Evolutionary conservation across 2,113 vertebrate species (phyloP), one percentile per base, ranked within the genome.

Genomic region (Prietella phreatophila): DNA sequence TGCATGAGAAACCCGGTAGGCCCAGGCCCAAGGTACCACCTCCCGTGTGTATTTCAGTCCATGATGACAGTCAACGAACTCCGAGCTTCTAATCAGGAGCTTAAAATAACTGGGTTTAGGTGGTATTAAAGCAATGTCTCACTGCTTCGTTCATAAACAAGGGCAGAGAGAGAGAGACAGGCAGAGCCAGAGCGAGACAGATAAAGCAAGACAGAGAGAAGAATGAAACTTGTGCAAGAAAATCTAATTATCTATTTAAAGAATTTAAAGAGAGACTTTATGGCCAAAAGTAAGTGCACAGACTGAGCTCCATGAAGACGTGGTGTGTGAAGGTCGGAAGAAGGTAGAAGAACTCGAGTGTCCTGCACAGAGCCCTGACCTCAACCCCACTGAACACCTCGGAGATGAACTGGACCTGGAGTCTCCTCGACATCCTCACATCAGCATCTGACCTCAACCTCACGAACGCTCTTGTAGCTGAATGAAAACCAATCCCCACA

Each of bases 91-190:
- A 84, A 84, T 89, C 86, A 71, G 22, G 65, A 58, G 85, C 90
- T 85, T 87, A 88, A 91, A 91, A 90, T 91, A 91, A 91, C 88
- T 75, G 8, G 67, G 80, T 71, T 88, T 85, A 86, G 55, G 36
- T 36, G n/a, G 82, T 30, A 30, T 80, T 80, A 86, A 82, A 8
- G 30, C 42, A 27, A 82, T 9, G 33, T 20, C 69, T 8, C 69
- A 39, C 65, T 71, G 33, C 33, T 2, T 17, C 20, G 63, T 36
- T n/a, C 50, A 69, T 79, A 33, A 33, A 13, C 33, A 63, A 7
- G 17, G 20, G 19, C 10, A 50, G 3, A 83, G 2, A 27, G 10
- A 47, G 13, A 42, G 39, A 42, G 39, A 42, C 3, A 42, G 39
- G 4, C 3, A 42, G 39, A 42, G 39, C 4, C 3, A 4, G 39